A percentile compares a stretch with the other conserved stretches of the same genome.
Conservation (phyloP, 2,888 invertebrate genomes). For the Arge pagana region DNA sequence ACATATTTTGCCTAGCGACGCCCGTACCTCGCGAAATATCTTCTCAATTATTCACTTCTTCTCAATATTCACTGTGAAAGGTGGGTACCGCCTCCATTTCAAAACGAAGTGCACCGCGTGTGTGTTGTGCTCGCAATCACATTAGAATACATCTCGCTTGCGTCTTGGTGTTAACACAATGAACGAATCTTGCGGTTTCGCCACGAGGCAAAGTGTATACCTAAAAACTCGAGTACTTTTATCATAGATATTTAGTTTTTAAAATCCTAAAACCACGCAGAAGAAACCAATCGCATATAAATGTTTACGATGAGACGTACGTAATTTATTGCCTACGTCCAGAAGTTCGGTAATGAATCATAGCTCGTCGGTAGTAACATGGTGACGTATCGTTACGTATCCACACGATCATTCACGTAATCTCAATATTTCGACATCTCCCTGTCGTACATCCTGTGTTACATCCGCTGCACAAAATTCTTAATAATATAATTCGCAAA, state of each 20-base stretch:
- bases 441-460: too few relatives aligned
- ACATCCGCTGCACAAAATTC: too few relatives aligned
- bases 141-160: constrained; percentile 18
- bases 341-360: background rate
- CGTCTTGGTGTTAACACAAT: constrained; percentile 10
- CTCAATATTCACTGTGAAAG: constrained; percentile 15
- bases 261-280: background rate
- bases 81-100: constrained; percentile 12
- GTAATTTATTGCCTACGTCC: background rate
- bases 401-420: too few relatives aligned
- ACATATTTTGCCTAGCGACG: constrained; percentile 26
- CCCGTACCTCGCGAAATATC: constrained; percentile 24
- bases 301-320: background rate
- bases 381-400: too few relatives aligned
- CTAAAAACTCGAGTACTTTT: too few relatives aligned
- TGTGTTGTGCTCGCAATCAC: constrained; percentile 16
- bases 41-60: constrained; percentile 27
- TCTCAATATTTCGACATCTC: too few relatives aligned
- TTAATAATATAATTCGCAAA: too few relatives aligned
- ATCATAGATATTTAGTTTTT: too few relatives aligned
- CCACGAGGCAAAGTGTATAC: constrained; percentile 4
- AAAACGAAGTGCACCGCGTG: constrained; percentile 17
- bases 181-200: constrained; percentile 12
- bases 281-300: background rate
- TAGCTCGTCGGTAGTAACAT: too few relatives aligned